Conservation (phyloP, 2,797 vertebrate genomes). For the Dryobates pubescens region DNA sequence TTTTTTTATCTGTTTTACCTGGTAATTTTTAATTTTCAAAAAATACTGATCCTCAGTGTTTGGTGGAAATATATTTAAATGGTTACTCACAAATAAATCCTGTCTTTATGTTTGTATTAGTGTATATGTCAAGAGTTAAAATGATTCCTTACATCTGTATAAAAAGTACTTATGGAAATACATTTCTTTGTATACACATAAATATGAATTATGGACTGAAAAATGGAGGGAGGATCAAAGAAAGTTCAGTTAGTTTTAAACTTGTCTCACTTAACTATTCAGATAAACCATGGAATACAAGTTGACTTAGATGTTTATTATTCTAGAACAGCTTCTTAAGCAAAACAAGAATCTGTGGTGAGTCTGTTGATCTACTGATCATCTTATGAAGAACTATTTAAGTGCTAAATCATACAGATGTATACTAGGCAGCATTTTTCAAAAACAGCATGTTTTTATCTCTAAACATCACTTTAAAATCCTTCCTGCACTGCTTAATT, state of each 20-base stretch:
- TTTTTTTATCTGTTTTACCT: not conserved
- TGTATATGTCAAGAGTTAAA: not conserved
- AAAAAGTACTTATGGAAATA: not conserved
- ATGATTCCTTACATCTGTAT: not conserved
- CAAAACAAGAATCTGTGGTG: not conserved
- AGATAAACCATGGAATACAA: not conserved
- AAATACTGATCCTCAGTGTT: not conserved
- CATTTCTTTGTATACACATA: not conserved
- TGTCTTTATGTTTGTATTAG: not conserved
- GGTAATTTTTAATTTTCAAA: not conserved
- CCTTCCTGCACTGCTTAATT: not conserved
- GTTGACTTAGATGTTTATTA: not conserved
- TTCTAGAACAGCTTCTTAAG: not conserved
- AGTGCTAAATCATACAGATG: not conserved
- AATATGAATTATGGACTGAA: not conserved
- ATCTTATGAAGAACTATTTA: not conserved
- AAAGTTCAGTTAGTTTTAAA: not conserved
- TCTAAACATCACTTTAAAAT: not conserved
- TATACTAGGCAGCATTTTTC: not conserved
- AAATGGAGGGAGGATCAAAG: not conserved
- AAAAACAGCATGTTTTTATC: not conserved
- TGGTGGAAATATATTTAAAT: not conserved
- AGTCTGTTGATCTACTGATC: not conserved
- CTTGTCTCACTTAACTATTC: not conserved
- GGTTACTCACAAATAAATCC: not conserved